phyloP scores from a whole-genome alignment of 2,888 invertebrate species.

The Eupithecia subfuscata region DNA sequence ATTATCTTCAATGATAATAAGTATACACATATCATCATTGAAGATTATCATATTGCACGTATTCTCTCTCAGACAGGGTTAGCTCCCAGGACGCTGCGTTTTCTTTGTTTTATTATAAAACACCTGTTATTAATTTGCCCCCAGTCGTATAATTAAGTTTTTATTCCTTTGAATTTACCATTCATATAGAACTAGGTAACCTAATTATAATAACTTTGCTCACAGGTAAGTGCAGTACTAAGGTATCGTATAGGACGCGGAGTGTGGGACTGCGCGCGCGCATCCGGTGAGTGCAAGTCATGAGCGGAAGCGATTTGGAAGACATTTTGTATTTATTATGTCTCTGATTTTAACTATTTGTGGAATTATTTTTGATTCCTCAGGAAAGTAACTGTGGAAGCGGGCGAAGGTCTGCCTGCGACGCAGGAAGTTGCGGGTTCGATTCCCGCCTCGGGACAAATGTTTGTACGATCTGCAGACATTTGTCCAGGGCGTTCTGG shows the following conservation, averaged over 20 bases:
- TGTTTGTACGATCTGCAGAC: no score
- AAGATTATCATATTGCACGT: not conserved
- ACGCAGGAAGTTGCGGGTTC: no score
- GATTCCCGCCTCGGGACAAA: no score
- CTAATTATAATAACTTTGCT: slow-evolving; percentile 31
- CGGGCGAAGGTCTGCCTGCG: no score
- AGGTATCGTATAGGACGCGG: slow-evolving; percentile 22
- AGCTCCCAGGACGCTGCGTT: not conserved
- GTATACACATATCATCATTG: no score
- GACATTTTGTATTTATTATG: not conserved
- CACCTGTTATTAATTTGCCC: not conserved
- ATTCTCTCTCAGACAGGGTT: not conserved
- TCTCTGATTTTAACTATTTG: no score
- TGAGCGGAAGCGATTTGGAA: slow-evolving; percentile 45
- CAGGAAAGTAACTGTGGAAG: no score
- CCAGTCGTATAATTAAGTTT: not conserved
- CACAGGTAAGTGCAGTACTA: slow-evolving; percentile 50
- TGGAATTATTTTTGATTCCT: no score
- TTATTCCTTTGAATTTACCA: not conserved
- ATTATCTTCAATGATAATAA: no score
- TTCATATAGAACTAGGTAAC: not conserved
- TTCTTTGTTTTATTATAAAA: not conserved
- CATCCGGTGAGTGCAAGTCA: slow-evolving; percentile 48
- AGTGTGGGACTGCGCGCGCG: slow-evolving; percentile 30
- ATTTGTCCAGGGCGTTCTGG: no score